These are phyloP conservation scores for Neodon shergylaensis DNA, from an alignment of 2,113 vertebrate genomes.

Conservation along the genomic window DNA sequence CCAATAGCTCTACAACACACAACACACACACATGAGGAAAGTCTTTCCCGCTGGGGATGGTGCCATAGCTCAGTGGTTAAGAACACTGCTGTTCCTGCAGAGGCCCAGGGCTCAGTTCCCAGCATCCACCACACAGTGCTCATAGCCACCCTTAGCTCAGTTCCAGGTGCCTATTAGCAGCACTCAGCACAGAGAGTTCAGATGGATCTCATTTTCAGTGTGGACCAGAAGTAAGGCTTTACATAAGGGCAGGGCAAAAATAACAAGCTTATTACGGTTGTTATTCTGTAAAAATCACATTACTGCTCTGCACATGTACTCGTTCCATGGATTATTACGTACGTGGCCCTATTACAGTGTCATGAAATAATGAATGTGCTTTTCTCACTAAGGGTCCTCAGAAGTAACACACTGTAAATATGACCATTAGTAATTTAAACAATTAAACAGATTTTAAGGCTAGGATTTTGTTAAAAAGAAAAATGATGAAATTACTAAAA, in stretches of 20 bases:
- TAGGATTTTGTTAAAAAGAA: conserved; percentile 18
- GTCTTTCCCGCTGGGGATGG: not conserved
- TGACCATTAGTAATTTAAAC: not conserved
- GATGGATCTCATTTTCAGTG: not conserved
- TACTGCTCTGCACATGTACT: conserved; percentile 31
- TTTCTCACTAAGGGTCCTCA: not conserved
- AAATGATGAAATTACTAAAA: not conserved
- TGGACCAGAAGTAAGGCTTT: not conserved
- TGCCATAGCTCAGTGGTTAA: not conserved
- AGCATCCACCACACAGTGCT: not conserved
- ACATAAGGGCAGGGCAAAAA: not conserved
- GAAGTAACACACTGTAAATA: not conserved
- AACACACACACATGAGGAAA: not conserved
- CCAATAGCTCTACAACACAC: not conserved
- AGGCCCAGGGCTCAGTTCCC: not conserved
- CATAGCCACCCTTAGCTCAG: not conserved
- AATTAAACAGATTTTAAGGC: not conserved
- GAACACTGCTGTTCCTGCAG: not conserved
- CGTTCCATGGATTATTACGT: not conserved
- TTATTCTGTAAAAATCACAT: conserved; percentile 31
- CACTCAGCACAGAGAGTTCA: not conserved
- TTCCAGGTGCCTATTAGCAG: not conserved
- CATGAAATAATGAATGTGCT: not conserved
- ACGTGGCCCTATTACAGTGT: not conserved
- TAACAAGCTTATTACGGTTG: not conserved